phyloP scores from a whole-genome alignment of 2,797 vertebrate genomes.

The Chelmon rostratus region DNA sequence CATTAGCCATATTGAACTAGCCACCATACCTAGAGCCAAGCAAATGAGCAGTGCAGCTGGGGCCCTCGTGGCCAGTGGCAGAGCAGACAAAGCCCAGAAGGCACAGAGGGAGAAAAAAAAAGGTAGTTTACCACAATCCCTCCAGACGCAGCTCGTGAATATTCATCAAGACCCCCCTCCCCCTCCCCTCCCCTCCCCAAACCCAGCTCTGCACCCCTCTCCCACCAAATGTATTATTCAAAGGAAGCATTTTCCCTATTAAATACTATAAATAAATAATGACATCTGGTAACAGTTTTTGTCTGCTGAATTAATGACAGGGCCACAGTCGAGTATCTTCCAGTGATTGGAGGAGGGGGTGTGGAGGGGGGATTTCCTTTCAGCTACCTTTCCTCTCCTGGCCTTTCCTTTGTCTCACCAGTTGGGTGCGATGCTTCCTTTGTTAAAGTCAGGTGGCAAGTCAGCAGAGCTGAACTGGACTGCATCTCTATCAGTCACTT shows the following conservation, averaged over 20 bases:
- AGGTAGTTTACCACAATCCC: conserved; percentile 74
- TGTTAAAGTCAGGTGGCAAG: conserved; percentile 62
- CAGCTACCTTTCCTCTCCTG: conserved; percentile 40
- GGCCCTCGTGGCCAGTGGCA: conserved; percentile 68
- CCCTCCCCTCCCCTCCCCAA: conserved; percentile 17
- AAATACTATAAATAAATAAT: conserved; percentile 87
- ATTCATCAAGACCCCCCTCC: conserved; percentile 79
- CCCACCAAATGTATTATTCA: conserved; percentile 86
- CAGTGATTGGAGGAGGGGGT: conserved; percentile 53
- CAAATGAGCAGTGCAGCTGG: conserved; percentile 78
- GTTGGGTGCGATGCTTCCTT: conserved; percentile 52
- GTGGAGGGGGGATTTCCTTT: conserved; percentile 33
- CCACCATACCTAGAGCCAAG: conserved; percentile 56
- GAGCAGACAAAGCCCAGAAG: conserved; percentile 76
- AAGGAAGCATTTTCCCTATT: conserved; percentile 81
- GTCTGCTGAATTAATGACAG: conserved; percentile 80
- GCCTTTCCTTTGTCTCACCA: conserved; percentile 66
- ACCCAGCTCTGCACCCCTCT: conserved; percentile 63
- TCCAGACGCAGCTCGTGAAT: conserved; percentile 80
- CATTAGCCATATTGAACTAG: conserved; percentile 68
- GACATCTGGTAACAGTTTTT: conserved; percentile 84
- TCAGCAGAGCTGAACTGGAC: conserved; percentile 52
- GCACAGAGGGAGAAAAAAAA: conserved; percentile 62
- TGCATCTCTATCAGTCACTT: conserved; percentile 50
- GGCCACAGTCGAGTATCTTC: conserved; percentile 42